Evolutionary conservation across 2,797 vertebrate genomes (phyloP), one percentile per base, ranked within the genome.

Genomic region (Clamator glandarius): DNA sequence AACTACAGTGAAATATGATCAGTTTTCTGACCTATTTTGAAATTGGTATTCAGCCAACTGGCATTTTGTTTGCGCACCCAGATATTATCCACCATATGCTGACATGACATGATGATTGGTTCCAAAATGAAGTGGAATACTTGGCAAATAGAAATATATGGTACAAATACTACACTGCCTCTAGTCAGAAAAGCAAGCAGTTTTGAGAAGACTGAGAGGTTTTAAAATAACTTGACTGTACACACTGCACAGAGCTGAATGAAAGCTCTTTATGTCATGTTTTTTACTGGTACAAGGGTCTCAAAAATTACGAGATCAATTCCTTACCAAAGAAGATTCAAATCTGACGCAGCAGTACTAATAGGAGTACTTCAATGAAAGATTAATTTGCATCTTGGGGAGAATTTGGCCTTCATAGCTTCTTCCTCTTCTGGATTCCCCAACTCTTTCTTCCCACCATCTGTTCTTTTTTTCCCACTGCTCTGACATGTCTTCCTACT

Each of bases 1-100:
- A 96, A 94, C 68, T 85, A 62, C 63, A 66, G 85, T 91, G 85
- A 95, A 96, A 92, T 88, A 44, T 63, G 89, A 95, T 93, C 83
- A 79, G 92, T 95, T 96, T 94, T 93, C 70, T 96, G 95, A 97
- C 94, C 93, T 94, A 96, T 96, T 96, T 95, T 96, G 92, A 96
- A 96, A 94, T 41, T 97, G 95, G 93, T 94, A 91, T 90, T 90
- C 91, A 0, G 95, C 95, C 95, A 97, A 96, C 89, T 95, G 85
- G 95, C 89, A 93, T 96, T 97, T 95, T 96, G 94, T 96, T 96
- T 96, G 94, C 84, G 96, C 94, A 95, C 96, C 89, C 95, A 96
- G 94, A 95, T 95, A 96, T 96, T 96, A 96, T 93, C 91, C 85
- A 96, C 93, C 95, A 96, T 95, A 96, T 94, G 95, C 93, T 97